Evolutionary conservation across 2,888 invertebrate genomes (phyloP).

Genomic region (Crocallis elinguaria): DNA sequence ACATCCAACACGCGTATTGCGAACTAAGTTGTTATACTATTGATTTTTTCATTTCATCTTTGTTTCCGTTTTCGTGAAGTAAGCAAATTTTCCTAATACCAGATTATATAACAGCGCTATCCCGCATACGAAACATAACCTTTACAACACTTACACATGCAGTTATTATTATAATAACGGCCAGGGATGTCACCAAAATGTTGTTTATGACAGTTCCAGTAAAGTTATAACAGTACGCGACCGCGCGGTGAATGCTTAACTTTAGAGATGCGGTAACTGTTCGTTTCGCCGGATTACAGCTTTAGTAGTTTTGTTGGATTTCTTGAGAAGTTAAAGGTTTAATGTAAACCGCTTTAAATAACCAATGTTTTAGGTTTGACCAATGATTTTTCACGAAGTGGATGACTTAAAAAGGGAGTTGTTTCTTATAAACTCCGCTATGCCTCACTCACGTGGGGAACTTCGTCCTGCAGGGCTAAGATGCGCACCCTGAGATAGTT

Average conservation of each 20-base stretch:
- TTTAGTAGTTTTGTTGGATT: background rate
- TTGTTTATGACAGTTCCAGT: constrained; percentile 52
- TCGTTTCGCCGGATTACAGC: background rate
- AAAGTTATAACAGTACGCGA: constrained; percentile 49
- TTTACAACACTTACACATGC: constrained; percentile 27
- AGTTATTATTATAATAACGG: constrained; percentile 41
- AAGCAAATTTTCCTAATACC: constrained; percentile 12
- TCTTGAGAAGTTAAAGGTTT: background rate
- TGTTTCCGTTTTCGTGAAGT: constrained; percentile 10
- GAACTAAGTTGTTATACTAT: too few species aligned
- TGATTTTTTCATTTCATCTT: background rate
- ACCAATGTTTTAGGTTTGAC: too few species aligned
- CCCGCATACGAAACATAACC: constrained; percentile 17
- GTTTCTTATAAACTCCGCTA: too few species aligned
- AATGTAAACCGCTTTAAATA: too few species aligned
- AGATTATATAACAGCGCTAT: constrained; percentile 3
- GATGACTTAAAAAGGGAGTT: too few species aligned
- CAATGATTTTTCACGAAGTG: too few species aligned
- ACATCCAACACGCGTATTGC: too few species aligned
- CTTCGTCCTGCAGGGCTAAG: too few species aligned
- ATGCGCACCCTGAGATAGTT: too few species aligned
- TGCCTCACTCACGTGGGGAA: too few species aligned
- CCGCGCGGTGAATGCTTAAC: constrained; percentile 45
- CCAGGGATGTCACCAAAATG: constrained; percentile 49
- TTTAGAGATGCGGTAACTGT: constrained; percentile 5